Base-by-base conservation (phyloP, 2,888 invertebrate genomes). In the Oscheius sp. region DNA sequence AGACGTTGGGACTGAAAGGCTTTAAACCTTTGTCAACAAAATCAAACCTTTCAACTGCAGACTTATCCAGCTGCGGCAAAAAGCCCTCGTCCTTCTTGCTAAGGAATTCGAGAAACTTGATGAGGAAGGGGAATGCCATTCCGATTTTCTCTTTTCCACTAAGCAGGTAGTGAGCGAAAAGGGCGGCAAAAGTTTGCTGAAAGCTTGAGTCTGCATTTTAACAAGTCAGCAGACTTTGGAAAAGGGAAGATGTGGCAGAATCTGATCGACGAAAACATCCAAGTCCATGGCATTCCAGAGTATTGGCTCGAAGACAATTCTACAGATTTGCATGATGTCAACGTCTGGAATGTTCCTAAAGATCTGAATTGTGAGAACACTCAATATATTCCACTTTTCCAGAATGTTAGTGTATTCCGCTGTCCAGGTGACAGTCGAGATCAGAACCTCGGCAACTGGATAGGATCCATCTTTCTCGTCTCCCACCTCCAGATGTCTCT, bases 291-390 rank as follows among this genome's bases (percentile, higher is more conserved):
- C 5, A 7, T 33, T 48, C 2, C 47, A 35, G 48, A 74, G 50
- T 10, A 76, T 48, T 57, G 74, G 73, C 7, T 57, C 63, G 55
- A 76, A 66, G 32, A 76, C 32, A 3, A 59, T 2, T 10, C 57
- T 53, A 37, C 63, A 53, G 10, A 76, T 60, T n/a, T 76, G 55
- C 29, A 75, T 53, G n/a, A 75, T 33, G 11, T 59, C 68, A 35
- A 50, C 37, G 48, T 76, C 76, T n/a, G 70, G 68, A n/a, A 70
- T 35, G 37, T 66, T 62, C 29, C 73, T 65, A 29, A 42, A 66
- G 21, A 21, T 21, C 21, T 21, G 21, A 21, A 21, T 21, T 21
- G 21, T 21, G 21, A 21, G 21, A 21, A 21, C 21, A 21, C 21
- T 7, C 10, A 21, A 32, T 9, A 21, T n/a, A 3, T 21, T 10